These are phyloP conservation scores for Gobionotothen gibberifrons DNA, from an alignment of 2,797 vertebrate species.

Conservation along the genomic window DNA sequence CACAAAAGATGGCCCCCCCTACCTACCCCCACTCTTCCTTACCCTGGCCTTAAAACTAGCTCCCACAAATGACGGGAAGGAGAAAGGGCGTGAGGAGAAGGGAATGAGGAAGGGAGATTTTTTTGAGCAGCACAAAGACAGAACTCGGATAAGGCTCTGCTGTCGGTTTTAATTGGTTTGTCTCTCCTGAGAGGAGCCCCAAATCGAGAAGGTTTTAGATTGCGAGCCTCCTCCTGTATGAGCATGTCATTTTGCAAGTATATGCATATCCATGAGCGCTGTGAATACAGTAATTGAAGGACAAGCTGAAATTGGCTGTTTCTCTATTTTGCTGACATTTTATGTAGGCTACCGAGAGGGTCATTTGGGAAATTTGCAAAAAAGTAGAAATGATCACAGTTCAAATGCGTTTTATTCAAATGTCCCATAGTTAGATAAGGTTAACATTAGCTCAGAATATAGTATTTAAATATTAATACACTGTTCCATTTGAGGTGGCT, in stretches of 20 bases:
- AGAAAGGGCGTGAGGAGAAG: constrained; percentile 34
- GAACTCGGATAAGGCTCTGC: constrained; percentile 72
- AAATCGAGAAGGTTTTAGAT: constrained; percentile 75
- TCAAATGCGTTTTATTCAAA: background rate
- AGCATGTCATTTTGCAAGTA: constrained; percentile 25
- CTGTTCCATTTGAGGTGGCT: background rate
- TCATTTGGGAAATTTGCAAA: background rate
- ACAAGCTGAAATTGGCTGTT: constrained; percentile 11
- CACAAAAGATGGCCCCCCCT: constrained; percentile 72
- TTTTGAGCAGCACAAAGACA: constrained; percentile 68
- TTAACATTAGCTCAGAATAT: constrained; percentile 1
- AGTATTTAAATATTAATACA: constrained; percentile 20
- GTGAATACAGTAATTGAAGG: constrained; percentile 1
- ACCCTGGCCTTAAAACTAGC: constrained; percentile 65
- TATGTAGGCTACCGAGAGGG: background rate
- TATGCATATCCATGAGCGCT: constrained; percentile 14
- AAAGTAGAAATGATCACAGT: background rate
- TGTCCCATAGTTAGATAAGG: background rate
- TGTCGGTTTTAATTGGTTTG: constrained; percentile 83
- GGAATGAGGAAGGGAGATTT: constrained; percentile 56
- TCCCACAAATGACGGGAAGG: constrained; percentile 66
- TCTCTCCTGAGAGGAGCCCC: constrained; percentile 80
- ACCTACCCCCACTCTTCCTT: constrained; percentile 34
- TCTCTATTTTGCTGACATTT: constrained; percentile 2
- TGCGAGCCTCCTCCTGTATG: constrained; percentile 41